Evolutionary conservation across 2,113 vertebrate species (phyloP).

Genomic region (Scomber japonicus): DNA sequence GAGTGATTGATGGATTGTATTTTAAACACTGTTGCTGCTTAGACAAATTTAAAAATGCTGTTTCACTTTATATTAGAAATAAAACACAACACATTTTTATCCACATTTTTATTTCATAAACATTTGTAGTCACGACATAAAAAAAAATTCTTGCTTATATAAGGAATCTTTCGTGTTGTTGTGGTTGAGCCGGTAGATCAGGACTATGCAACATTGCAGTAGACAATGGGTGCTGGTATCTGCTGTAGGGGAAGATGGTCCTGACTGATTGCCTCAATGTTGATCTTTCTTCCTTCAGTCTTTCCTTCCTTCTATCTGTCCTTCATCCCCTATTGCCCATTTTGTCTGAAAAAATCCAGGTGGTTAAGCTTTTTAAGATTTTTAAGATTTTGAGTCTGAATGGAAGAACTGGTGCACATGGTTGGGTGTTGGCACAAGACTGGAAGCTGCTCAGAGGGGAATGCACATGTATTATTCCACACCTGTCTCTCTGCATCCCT

Average conservation of each 20-base stretch:
- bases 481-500: not conserved
- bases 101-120: constrained; percentile 47
- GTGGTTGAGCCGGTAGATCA: constrained; percentile 14
- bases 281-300: not conserved
- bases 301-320: not conserved
- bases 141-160: constrained; percentile 5
- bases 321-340: not conserved
- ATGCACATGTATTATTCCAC: constrained; percentile 8
- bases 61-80: not conserved
- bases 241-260: not conserved
- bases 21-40: too few relatives aligned
- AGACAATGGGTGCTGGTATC: not conserved
- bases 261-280: not conserved
- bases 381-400: not conserved
- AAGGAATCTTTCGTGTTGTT: not conserved
- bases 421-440: not conserved
- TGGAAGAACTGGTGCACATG: not conserved
- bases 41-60: not conserved
- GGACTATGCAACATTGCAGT: not conserved
- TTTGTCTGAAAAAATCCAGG: not conserved
- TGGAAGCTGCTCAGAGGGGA: constrained; percentile 4
- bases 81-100: not conserved
- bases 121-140: constrained; percentile 16
- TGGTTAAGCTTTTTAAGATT: not conserved
- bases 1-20: not conserved